Percentiles rank a stretch among this genome's conserved stretches.
These are phyloP conservation scores for Scomber scombrus DNA, from an alignment of 2,113 vertebrate species.

Conservation along the genomic window DNA sequence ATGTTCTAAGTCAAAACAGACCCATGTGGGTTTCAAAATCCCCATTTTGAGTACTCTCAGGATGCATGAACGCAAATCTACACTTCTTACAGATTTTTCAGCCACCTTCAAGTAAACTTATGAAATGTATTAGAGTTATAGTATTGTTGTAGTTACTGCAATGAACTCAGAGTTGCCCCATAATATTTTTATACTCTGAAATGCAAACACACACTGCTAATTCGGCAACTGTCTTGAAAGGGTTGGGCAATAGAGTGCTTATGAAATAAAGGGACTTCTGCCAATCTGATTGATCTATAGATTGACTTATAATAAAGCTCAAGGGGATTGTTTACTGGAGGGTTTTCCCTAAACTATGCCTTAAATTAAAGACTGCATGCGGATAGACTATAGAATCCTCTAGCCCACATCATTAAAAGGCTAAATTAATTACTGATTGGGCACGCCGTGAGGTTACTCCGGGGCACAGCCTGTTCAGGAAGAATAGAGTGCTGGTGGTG, in stretches of 20 bases:
- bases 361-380: too few relatives aligned
- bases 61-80: background rate
- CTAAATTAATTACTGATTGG: too few relatives aligned
- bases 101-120: background rate
- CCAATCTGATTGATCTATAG: background rate
- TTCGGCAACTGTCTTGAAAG: background rate
- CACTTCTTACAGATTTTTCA: background rate
- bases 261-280: background rate
- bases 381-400: too few relatives aligned
- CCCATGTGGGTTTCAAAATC: conserved; percentile 36
- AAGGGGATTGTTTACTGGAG: too few relatives aligned
- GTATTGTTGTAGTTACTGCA: background rate
- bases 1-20: conserved; percentile 24
- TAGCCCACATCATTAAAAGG: too few relatives aligned
- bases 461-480: background rate
- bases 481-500: too few relatives aligned
- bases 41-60: conserved; percentile 8
- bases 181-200: conserved; percentile 2
- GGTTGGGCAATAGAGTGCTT: background rate
- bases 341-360: too few relatives aligned
- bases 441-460: background rate
- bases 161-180: background rate
- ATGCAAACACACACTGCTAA: background rate
- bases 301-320: too few relatives aligned
- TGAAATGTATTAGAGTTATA: background rate